A percentile compares a stretch with the other conserved stretches of the same genome.
Conservation (phyloP, 2,113 vertebrate genomes). For the Numida meleagris region DNA sequence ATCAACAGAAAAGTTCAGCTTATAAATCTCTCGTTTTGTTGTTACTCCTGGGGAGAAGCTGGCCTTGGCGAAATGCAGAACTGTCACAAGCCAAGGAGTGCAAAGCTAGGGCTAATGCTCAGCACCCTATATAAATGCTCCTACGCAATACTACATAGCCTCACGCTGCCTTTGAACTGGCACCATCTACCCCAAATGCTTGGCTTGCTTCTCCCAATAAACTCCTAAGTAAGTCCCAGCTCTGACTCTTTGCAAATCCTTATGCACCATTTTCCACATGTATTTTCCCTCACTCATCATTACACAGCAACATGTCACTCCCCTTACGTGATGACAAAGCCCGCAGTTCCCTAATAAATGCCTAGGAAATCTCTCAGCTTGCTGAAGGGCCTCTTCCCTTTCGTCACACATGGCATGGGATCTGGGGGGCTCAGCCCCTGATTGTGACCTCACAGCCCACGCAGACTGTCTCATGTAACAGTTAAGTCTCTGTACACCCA, state of each 20-base stretch:
- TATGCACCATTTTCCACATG: not conserved
- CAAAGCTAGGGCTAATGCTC: not conserved
- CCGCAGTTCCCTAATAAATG: not conserved
- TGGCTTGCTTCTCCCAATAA: not conserved
- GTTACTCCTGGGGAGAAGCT: not conserved
- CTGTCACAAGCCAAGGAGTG: not conserved
- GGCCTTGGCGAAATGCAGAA: not conserved
- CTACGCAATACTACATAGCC: not conserved
- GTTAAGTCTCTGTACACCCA: not conserved
- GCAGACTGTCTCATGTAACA: not conserved
- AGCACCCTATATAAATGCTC: not conserved
- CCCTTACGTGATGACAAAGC: not conserved
- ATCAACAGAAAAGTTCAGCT: not conserved
- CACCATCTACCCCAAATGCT: rapidly evolving
- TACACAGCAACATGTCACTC: not conserved
- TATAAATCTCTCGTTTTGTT: not conserved
- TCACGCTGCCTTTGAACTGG: not conserved
- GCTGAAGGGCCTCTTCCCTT: not conserved
- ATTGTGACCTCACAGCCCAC: not conserved
- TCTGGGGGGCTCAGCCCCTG: not conserved
- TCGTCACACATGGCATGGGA: rapidly evolving
- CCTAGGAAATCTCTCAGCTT: not conserved
- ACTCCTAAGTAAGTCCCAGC: not conserved
- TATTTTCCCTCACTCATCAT: not conserved
- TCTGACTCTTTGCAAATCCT: not conserved